Conservation (phyloP, 2,797 vertebrate genomes). For the Parauchenoglanis punctatus region DNA sequence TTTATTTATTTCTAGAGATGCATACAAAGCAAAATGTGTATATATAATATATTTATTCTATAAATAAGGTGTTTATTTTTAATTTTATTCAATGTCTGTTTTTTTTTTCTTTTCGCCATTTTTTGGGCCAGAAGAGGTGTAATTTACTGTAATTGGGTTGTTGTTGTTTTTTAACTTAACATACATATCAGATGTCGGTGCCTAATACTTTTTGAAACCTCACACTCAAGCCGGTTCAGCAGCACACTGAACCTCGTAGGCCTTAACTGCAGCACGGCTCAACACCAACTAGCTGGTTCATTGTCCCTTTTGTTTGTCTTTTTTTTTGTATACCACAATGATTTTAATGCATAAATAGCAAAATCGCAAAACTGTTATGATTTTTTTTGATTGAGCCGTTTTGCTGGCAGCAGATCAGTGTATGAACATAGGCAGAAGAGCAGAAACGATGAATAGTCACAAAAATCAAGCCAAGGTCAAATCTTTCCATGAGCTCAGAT, state of each 20-base stretch:
- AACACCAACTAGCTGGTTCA: constrained; percentile 61
- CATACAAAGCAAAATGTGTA: constrained; percentile 82
- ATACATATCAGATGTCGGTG: constrained; percentile 66
- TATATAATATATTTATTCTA: constrained; percentile 88
- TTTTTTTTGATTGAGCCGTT: constrained; percentile 1
- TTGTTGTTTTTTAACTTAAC: constrained; percentile 58
- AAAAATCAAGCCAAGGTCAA: constrained; percentile 8
- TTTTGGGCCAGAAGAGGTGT: constrained; percentile 66
- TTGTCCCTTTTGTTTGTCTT: neutral
- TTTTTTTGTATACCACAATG: constrained; percentile 46
- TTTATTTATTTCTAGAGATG: constrained; percentile 84
- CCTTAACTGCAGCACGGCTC: constrained; percentile 76
- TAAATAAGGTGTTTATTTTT: constrained; percentile 82
- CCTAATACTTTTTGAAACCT: constrained; percentile 71
- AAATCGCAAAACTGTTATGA: constrained; percentile 23
- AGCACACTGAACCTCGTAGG: constrained; percentile 62
- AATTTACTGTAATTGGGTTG: constrained; percentile 45
- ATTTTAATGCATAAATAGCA: constrained; percentile 64
- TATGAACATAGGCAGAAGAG: constrained; percentile 6
- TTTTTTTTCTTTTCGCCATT: constrained; percentile 50
- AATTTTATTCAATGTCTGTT: constrained; percentile 69
- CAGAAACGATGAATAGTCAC: neutral
- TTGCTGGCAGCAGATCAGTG: constrained; percentile 20
- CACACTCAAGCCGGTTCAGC: constrained; percentile 58
- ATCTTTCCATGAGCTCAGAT: neutral